Conservation (phyloP, 2,113 vertebrate genomes). For the Petaurus breviceps region DNA sequence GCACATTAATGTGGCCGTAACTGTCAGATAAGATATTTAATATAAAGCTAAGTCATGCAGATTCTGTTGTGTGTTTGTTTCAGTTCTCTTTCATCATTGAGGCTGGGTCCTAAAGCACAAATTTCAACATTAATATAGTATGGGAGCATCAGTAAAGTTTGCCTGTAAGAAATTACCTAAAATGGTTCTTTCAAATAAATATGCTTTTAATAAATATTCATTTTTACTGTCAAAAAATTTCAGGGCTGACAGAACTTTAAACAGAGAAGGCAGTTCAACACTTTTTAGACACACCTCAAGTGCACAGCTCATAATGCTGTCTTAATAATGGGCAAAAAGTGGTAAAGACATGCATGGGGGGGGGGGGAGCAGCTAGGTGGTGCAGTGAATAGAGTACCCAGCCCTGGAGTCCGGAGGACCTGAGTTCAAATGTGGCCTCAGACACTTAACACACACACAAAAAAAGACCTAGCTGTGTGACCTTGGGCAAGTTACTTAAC, state of each 20-base stretch:
- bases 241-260: constrained; percentile 49
- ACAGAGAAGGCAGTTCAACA: background rate
- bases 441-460: no score
- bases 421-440: no score
- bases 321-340: background rate
- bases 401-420: no score
- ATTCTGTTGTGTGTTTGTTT: constrained; percentile 56
- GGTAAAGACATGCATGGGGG: background rate
- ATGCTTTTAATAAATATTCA: constrained; percentile 12
- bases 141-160: constrained; percentile 48
- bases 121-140: constrained; percentile 48
- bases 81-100: constrained; percentile 35
- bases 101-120: constrained; percentile 41
- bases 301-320: constrained; percentile 28
- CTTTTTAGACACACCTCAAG: background rate
- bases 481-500: no score
- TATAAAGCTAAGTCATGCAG: constrained; percentile 58
- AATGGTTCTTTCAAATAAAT: background rate
- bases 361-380: no score
- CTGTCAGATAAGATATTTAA: constrained; percentile 68
- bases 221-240: constrained; percentile 42
- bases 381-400: no score
- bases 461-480: no score
- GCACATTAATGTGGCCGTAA: constrained; percentile 30
- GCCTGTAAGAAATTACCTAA: constrained; percentile 22